These are phyloP conservation scores for Pachycephala philippinensis DNA, from an alignment of 2,113 vertebrate genomes.

Conservation along the genomic window DNA sequence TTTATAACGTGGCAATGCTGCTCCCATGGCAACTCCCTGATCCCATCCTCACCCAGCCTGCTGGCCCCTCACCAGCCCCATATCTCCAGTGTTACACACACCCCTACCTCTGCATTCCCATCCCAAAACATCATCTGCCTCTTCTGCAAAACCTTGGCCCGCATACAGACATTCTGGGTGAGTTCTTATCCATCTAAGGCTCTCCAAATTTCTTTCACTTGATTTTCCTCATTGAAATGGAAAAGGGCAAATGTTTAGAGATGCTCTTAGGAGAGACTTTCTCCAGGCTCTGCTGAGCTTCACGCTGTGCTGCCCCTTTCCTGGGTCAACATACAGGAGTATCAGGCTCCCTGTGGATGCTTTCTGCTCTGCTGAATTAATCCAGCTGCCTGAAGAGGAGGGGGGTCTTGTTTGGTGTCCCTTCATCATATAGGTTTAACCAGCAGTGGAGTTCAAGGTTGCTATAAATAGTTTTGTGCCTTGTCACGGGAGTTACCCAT, in stretches of 20 bases:
- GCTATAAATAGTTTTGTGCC: slow-evolving; percentile 70
- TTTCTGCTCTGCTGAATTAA: neutral
- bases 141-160: neutral
- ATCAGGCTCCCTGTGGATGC: neutral
- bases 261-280: neutral
- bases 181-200: neutral
- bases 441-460: slow-evolving; percentile 4
- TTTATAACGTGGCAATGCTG: neutral
- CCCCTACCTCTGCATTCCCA: neutral
- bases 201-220: neutral
- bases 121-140: neutral
- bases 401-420: neutral
- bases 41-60: neutral
- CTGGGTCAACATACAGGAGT: neutral
- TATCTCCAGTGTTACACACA: neutral
- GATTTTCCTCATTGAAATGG: neutral
- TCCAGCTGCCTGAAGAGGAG: neutral
- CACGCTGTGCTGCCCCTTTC: neutral
- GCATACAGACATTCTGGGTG: neutral
- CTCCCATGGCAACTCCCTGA: neutral
- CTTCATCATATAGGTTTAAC: neutral
- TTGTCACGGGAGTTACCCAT: slow-evolving; percentile 53
- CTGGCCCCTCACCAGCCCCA: neutral
- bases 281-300: neutral
- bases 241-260: neutral